A percentile compares a stretch with the other conserved stretches of the same genome.
Conservation (phyloP, 2,888 invertebrate genomes). For the Habrosyne pyritoides region DNA sequence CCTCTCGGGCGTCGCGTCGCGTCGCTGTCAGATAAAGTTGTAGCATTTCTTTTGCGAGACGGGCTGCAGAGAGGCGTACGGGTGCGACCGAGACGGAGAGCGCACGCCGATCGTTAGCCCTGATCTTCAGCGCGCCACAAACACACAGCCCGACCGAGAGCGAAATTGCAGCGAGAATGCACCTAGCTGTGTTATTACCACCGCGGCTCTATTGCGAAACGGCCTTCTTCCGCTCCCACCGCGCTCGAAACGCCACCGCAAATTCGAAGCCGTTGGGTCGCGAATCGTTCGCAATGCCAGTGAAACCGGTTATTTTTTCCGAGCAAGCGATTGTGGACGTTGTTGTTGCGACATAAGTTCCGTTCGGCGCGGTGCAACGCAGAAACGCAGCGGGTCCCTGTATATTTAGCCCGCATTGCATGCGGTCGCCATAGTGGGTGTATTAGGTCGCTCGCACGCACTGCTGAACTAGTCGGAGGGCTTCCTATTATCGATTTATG, state of each 20-base stretch:
- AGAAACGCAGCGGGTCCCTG: conserved; percentile 64
- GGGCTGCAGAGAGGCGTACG: conserved; percentile 40
- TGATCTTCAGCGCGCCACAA: conserved; percentile 84
- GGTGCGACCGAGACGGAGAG: conserved; percentile 65
- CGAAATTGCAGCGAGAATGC: conserved; percentile 83
- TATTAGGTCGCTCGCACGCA: conserved; percentile 83
- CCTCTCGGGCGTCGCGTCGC: conserved; percentile 78
- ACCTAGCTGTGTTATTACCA: conserved; percentile 82
- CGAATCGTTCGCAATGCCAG: conserved; percentile 39
- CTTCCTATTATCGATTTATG: conserved; percentile 82
- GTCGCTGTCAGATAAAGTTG: conserved; percentile 82
- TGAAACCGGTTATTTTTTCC: conserved; percentile 74
- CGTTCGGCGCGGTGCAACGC: conserved; percentile 53
- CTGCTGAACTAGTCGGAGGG: conserved; percentile 83
- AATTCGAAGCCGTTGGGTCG: conserved; percentile 41
- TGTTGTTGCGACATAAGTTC: conserved; percentile 75
- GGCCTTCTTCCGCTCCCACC: conserved; percentile 55
- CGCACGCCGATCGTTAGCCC: conserved; percentile 81
- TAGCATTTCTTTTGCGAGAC: conserved; percentile 79
- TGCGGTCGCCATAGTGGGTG: conserved; percentile 73
- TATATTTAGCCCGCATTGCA: conserved; percentile 83
- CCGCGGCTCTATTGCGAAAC: conserved; percentile 62
- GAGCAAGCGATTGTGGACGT: conserved; percentile 76
- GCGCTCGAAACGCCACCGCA: conserved; percentile 46
- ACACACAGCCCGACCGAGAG: conserved; percentile 84